Conservation (phyloP, 2,797 vertebrate species). For the Coregonus ussuriensis region DNA sequence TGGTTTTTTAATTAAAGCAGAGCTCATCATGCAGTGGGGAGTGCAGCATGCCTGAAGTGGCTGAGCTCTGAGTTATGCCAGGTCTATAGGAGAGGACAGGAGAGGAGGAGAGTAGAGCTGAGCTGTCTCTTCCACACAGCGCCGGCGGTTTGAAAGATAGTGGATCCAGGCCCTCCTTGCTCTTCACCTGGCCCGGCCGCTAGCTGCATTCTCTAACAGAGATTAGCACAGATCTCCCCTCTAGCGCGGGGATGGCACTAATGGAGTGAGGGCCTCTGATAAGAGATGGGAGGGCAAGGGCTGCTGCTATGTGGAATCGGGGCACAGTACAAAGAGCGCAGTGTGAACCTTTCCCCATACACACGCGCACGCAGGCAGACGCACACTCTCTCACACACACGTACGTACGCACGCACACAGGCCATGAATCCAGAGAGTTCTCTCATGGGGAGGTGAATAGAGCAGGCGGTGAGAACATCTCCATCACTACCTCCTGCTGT, state of each 20-base stretch:
- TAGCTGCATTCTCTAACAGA: slow-evolving; percentile 74
- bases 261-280: slow-evolving; percentile 79
- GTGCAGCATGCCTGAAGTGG: slow-evolving; percentile 49
- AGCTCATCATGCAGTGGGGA: slow-evolving; percentile 42
- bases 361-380: too few species aligned
- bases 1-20: slow-evolving; percentile 50
- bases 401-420: slow-evolving; percentile 26
- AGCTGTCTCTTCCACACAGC: slow-evolving; percentile 70
- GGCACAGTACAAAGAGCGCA: slow-evolving; percentile 60
- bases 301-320: slow-evolving; percentile 44
- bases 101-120: slow-evolving; percentile 63
- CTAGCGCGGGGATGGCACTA: slow-evolving; percentile 77
- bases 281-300: slow-evolving; percentile 66
- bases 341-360: slow-evolving; percentile 63
- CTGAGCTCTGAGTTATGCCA: slow-evolving; percentile 58
- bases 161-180: slow-evolving; percentile 17
- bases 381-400: slow-evolving; percentile 45
- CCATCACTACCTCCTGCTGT: slow-evolving; percentile 66
- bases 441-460: slow-evolving; percentile 39
- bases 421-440: slow-evolving; percentile 69
- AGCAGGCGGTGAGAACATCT: slow-evolving; percentile 64
- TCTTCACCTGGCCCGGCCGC: slow-evolving; percentile 75
- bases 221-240: slow-evolving; percentile 78
- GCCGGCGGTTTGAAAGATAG: slow-evolving; percentile 71
- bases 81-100: slow-evolving; percentile 50